Percentiles rank a stretch among this genome's conserved stretches.
phyloP scores from a whole-genome alignment of 64 coral and sea anemone species.

The Acropora tenuis region DNA sequence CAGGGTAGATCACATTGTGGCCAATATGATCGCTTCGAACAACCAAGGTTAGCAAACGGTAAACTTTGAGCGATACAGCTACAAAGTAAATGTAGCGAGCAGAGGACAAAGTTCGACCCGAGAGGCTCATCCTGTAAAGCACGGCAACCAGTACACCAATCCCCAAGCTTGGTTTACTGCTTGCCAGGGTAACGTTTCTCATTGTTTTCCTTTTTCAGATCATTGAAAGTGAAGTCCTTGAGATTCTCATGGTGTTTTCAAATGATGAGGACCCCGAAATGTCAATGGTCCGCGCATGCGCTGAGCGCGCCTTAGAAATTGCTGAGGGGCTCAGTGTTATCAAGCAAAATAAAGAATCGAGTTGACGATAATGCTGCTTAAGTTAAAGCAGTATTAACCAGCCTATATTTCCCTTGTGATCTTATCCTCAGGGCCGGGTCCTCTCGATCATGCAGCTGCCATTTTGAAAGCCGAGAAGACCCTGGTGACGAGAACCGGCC shows the following conservation, averaged over 20 bases:
- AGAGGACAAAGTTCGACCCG: no score
- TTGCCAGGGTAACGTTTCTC: no score
- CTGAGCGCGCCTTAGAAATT: constrained; percentile 47
- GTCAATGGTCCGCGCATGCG: constrained; percentile 57
- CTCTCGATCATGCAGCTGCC: no score
- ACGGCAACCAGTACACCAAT: no score
- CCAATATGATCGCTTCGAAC: constrained; percentile 80
- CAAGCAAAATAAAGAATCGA: constrained; percentile 40
- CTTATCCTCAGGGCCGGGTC: neutral
- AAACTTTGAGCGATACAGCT: no score
- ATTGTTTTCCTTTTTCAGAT: constrained; percentile 57
- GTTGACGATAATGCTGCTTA: neutral
- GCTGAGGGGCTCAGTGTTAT: constrained; percentile 73
- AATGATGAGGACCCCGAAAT: constrained; percentile 73
- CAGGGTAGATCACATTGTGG: constrained; percentile 75
- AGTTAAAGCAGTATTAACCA: no score
- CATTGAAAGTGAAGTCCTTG: constrained; percentile 83
- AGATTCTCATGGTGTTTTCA: constrained; percentile 83
- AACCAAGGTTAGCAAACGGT: constrained; percentile 56
- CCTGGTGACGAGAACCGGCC: no score
- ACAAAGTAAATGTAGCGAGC: no score
- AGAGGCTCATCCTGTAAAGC: neutral
- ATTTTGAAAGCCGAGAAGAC: no score
- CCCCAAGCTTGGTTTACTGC: no score
- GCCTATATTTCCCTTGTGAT: no score